These are phyloP conservation scores for Clepsis dumicolana DNA, from an alignment of 2,888 invertebrate genomes.

Conservation along the genomic window DNA sequence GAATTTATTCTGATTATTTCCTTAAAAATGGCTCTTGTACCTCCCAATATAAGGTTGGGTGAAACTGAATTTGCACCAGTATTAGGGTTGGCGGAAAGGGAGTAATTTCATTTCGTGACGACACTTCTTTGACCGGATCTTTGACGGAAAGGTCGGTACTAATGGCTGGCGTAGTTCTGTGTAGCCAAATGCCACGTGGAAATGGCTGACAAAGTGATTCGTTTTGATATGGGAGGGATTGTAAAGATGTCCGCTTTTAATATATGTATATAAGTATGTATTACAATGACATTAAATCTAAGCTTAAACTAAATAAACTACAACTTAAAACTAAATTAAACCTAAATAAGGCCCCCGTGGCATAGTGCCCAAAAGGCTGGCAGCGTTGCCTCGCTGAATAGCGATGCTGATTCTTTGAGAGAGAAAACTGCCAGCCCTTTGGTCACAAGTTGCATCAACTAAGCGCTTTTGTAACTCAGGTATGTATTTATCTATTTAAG, in stretches of 20 bases:
- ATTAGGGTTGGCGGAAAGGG: constrained; percentile 56
- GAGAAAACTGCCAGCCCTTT: too few species aligned
- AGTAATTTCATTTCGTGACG: constrained; percentile 68
- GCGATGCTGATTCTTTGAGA: too few species aligned
- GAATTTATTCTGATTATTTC: constrained; percentile 22
- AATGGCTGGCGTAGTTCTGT: constrained; percentile 27
- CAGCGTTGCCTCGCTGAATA: too few species aligned
- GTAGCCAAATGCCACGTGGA: constrained; percentile 22
- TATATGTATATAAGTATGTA: too few species aligned
- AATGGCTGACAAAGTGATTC: constrained; percentile 26
- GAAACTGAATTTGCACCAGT: not conserved
- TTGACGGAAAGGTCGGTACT: constrained; percentile 48
- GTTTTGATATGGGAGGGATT: constrained; percentile 19
- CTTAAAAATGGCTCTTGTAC: constrained; percentile 10
- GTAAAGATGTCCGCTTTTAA: not conserved
- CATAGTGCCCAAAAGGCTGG: too few species aligned
- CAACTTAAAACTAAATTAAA: too few species aligned
- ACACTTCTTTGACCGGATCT: constrained; percentile 57
- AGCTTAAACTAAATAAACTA: too few species aligned
- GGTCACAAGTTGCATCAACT: too few species aligned
- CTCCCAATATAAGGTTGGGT: constrained; percentile 10
- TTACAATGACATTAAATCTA: too few species aligned
- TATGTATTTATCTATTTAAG: too few species aligned
- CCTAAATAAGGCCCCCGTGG: too few species aligned
- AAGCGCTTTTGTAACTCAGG: too few species aligned